Evolutionary conservation across 1,140 invertebrate genomes (phyloP), one percentile per base, ranked within the genome.

Genomic region (Phymorhynchus buccinoides): DNA sequence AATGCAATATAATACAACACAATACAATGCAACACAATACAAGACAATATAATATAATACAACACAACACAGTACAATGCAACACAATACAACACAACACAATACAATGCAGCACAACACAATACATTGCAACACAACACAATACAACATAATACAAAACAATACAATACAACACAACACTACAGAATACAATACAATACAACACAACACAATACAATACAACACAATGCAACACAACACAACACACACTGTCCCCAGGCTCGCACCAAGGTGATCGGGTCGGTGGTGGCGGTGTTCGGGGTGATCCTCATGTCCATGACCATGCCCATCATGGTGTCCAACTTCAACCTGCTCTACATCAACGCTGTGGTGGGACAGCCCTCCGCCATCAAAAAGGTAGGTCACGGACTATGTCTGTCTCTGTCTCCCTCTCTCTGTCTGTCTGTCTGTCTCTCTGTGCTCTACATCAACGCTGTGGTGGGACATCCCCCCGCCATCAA

Each of bases 301-400:
- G 80, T 86, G 4, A 83, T 86, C 6, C 35, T 88, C 41, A 86
- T 86, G 42, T 80, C 83, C 16, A 68, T 85, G 44, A 97, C 97
- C 0, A 97, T 98, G 75, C 97, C 97, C 3, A 96, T 98, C 88
- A 97, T 98, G 86, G 97, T 97, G 83, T 96, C 96, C 85, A 98
- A 97, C 92, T 98, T 98, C 88, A 87, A 66, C 81, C 42, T 52
- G 85, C 86, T 81, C 22, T 86, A 79, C 83, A 84, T 66, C 87
- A 90, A 82, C 88, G 91, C 86, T 27, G 90, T 84, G 75, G 88
- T 86, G 88, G 42, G 42, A 12, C 42, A 44, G 41, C 52, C 52
- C 14, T 80, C 78, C 44, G 42, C 41, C 52, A 78, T 42, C 39
- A 22, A 78, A 6, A 78, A 78, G 77, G 44, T 39, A 27, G 41